Percentiles rank a stretch among this genome's conserved stretches.
These are phyloP conservation scores for Bothrops jararaca DNA, from an alignment of 2,113 vertebrate genomes.

Conservation along the genomic window DNA sequence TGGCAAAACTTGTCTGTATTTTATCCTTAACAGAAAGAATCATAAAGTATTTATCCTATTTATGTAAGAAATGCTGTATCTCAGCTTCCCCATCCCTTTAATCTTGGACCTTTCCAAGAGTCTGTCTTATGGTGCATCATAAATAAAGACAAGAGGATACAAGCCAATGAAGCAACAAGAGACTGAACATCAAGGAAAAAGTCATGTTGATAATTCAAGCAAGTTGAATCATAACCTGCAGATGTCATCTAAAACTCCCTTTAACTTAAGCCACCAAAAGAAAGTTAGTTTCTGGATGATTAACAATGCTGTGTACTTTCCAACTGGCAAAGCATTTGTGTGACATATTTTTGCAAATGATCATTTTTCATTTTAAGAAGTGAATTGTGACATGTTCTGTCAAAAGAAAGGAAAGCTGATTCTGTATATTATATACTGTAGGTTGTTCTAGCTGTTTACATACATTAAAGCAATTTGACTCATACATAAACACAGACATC, in stretches of 20 bases:
- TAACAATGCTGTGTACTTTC: background rate
- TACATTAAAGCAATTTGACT: slow-evolving; percentile 1
- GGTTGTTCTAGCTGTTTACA: background rate
- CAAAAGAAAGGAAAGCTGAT: background rate
- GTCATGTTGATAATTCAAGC: background rate
- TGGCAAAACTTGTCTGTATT: background rate
- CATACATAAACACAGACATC: background rate
- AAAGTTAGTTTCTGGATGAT: background rate
- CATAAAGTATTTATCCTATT: background rate
- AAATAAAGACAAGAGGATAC: background rate
- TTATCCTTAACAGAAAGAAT: background rate
- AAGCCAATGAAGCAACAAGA: background rate
- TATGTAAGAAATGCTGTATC: background rate
- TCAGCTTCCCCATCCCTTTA: background rate
- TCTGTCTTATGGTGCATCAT: background rate
- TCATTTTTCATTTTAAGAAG: background rate
- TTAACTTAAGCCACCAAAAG: background rate
- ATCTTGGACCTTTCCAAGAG: background rate
- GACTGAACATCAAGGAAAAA: background rate
- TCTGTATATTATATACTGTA: background rate
- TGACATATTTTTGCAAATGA: background rate
- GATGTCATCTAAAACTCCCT: background rate
- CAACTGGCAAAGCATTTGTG: background rate
- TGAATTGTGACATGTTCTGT: background rate
- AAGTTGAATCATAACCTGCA: background rate